Evolutionary conservation across 2,113 vertebrate species (phyloP), one percentile per base, ranked within the genome.

Genomic region (Burhinus oedicnemus): DNA sequence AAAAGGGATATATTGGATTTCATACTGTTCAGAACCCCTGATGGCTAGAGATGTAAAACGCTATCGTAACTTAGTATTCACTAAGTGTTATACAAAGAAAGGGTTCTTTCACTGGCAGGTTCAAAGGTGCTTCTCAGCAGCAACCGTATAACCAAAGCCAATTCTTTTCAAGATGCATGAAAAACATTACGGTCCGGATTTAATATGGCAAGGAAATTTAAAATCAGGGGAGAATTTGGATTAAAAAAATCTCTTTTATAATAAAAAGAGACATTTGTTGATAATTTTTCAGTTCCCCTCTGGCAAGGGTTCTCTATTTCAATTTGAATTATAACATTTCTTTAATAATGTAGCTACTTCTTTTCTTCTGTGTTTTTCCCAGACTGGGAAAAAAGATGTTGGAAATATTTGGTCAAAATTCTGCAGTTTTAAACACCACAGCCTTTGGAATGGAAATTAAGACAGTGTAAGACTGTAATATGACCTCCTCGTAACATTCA

Each of bases 1-100:
- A 96, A 97, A 97, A 97, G 89, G 71, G 62, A 91, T 96, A 88
- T 93, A 97, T 92, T 95, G 75, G 91, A 96, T 97, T 96, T 96
- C 94, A 94, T 86, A 96, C 75, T 76, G 77, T 89, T 95, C 97
- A 86, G 89, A 95, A 97, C 92, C 96, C 92, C 91, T 51, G 92
- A 95, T 79, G 91, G 71, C 72, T 88, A 6, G 55, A 96, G 95
- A 95, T 87, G 90, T 96, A 95, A 96, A 97, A 94, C 8, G 29
- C 52, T 94, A 79, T 45, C 62, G 36, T 81, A 96, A 96, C 83
- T 97, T 95, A 91, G 78, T 72, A 95, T 96, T 96, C 92, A 91
- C 90, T 80, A 91, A 93, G 89, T 92, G 94, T 76, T 82, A 91
- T 9, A 88, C 61, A 92, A 95, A 95, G 94, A 95, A 95, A 89